Evolutionary conservation across 2,888 invertebrate species (phyloP), one percentile per base, ranked within the genome.

Genomic region (Lasioglossum calceatum): DNA sequence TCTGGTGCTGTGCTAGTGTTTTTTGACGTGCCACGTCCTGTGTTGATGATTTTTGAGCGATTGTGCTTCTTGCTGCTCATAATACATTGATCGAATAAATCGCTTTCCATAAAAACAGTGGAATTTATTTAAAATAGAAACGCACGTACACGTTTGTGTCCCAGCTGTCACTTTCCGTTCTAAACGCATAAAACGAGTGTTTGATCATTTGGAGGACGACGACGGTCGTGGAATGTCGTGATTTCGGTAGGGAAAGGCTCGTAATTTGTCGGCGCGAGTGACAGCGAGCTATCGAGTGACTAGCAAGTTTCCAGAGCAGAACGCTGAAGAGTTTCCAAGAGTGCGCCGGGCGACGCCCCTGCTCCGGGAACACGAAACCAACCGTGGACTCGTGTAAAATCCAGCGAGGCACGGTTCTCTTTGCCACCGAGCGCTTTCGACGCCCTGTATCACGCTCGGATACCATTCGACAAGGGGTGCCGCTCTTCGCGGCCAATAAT

Each of bases 401-500:
- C 50, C 61, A 79, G 36, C 77, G 64, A 86, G 88, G 39, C 80
- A 79, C 88, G 87, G 75, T 86, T 88, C 90, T 90, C 90, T 90
- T 87, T 82, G 91, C 91, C 90, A 87, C 82, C 82, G 87, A 81
- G 88, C 75, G 88, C 87, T 91, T 90, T 90, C 83, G 91, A 90
- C 90, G 90, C 81, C 84, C 81, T 44, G 81, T 70, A 72, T 87
- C 91, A 91, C 90, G 93, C 91, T 90, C 84, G 92, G 89, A 91
- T 93, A 91, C 93, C 90, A 91, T 92, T 92, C 88, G 92, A 93
- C 93, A 93, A 93, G 93, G 89, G 84, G 78, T 67, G 84, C 86
- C 90, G 90, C 86, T 87, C 90, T 89, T 90, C 91, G 90, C 61
- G 87, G 84, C 89, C 89, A 88, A 92, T 92, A 92, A 92, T 92